phyloP scores from a whole-genome alignment of 2,113 vertebrate species.

The Neogobius melanostomus region DNA sequence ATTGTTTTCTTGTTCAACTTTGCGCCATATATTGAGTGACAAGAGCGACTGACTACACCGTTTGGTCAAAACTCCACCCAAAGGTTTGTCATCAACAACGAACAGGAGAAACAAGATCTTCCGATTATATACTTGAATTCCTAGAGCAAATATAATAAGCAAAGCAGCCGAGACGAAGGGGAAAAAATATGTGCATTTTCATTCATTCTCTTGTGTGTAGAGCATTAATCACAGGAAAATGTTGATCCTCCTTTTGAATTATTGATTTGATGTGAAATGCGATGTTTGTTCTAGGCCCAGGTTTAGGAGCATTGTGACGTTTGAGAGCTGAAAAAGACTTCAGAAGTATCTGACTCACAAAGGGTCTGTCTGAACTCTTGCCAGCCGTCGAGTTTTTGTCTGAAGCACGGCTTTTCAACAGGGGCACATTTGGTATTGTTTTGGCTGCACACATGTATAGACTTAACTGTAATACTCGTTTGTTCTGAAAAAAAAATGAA shows the following conservation, averaged over 20 bases:
- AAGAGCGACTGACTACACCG: too few relatives aligned
- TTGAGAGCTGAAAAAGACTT: slow-evolving; percentile 14
- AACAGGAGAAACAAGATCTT: background rate
- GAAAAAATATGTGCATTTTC: background rate
- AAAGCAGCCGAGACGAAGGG: slow-evolving; percentile 2
- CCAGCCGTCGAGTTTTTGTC: slow-evolving; percentile 40
- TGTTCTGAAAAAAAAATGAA: background rate
- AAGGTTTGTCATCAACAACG: background rate
- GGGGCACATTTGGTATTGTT: slow-evolving; percentile 17
- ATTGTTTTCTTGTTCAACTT: too few relatives aligned
- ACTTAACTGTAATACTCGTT: background rate
- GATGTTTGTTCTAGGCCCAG: slow-evolving; percentile 13
- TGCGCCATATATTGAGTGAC: too few relatives aligned
- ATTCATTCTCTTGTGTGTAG: too few relatives aligned
- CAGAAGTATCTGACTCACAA: slow-evolving; percentile 38
- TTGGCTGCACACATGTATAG: background rate
- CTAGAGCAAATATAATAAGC: slow-evolving; percentile 11
- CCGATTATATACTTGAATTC: background rate
- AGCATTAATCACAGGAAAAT: background rate
- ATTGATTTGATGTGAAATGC: slow-evolving; percentile 28
- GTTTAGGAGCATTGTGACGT: slow-evolving; percentile 6
- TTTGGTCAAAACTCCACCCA: background rate
- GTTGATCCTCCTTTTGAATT: slow-evolving; percentile 11
- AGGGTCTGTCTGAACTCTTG: slow-evolving; percentile 39
- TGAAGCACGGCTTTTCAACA: slow-evolving; percentile 25